These are phyloP conservation scores for Rhinogobius similis DNA, from an alignment of 2,113 vertebrate genomes.

Conservation along the genomic window DNA sequence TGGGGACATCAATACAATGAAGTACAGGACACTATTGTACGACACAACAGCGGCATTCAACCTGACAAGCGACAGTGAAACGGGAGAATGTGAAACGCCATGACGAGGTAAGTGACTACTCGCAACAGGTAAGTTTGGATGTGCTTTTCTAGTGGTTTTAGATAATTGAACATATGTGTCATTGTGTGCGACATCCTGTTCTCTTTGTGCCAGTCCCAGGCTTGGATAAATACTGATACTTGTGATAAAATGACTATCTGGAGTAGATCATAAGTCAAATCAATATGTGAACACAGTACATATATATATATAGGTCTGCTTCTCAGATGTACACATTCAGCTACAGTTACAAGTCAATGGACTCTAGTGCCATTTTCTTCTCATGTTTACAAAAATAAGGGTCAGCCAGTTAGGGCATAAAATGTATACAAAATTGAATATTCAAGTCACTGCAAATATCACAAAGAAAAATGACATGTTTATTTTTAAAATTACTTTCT, in stretches of 20 bases:
- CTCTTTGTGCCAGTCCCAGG: not conserved
- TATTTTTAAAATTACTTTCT: not conserved
- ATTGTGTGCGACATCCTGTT: not conserved
- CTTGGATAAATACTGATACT: not conserved
- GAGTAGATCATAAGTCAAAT: not conserved
- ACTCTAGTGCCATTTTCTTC: not conserved
- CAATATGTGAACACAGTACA: not conserved
- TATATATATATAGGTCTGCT: not conserved
- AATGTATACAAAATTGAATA: not conserved
- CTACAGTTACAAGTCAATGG: not conserved
- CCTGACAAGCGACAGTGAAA: not conserved
- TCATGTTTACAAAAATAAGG: not conserved
- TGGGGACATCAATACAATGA: slow-evolving; percentile 19
- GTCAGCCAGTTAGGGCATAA: not conserved
- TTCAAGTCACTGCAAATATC: too few relatives aligned
- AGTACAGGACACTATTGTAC: not conserved
- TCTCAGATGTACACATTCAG: not conserved
- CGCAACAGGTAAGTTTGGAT: slow-evolving; percentile 49
- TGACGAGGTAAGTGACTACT: slow-evolving; percentile 17
- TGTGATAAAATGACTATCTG: not conserved
- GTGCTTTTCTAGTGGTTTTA: not conserved
- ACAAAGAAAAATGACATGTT: not conserved
- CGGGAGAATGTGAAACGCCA: slow-evolving; percentile 25
- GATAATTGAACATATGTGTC: not conserved
- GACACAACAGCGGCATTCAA: not conserved